These are phyloP conservation scores for Butorides virescens DNA, from an alignment of 2,113 vertebrate genomes.

Conservation along the genomic window DNA sequence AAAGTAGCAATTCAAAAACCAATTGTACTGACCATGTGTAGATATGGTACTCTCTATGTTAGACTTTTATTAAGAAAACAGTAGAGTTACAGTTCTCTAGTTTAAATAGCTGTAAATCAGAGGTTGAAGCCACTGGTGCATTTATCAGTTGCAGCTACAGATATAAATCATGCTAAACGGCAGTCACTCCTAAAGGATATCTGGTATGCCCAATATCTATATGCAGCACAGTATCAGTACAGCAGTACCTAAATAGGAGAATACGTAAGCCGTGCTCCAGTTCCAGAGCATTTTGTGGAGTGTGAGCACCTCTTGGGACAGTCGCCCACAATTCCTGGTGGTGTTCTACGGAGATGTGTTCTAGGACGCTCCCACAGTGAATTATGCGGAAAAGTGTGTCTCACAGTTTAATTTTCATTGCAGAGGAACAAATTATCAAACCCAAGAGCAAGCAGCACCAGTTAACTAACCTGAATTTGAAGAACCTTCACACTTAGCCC, in stretches of 20 bases:
- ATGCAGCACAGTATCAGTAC: background rate
- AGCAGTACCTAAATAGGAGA: background rate
- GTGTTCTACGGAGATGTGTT: background rate
- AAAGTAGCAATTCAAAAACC: background rate
- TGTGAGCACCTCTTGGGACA: accelerated
- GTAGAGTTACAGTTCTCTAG: background rate
- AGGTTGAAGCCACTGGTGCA: background rate
- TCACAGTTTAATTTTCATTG: background rate
- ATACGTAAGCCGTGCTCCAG: background rate
- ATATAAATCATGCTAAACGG: background rate
- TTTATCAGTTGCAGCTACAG: background rate
- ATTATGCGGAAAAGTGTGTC: background rate
- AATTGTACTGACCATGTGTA: background rate
- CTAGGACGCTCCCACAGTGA: slow-evolving; percentile 21
- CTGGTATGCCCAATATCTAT: accelerated
- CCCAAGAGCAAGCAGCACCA: background rate
- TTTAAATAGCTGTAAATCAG: background rate
- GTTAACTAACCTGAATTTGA: slow-evolving; percentile 34
- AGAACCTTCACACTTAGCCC: background rate
- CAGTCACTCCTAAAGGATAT: background rate
- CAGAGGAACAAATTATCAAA: background rate
- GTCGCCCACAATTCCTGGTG: background rate
- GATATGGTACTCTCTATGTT: background rate
- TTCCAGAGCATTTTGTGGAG: background rate
- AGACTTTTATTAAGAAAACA: background rate